phyloP scores from a whole-genome alignment of 1,140 invertebrate species.

The Heliothis subflexa region DNA sequence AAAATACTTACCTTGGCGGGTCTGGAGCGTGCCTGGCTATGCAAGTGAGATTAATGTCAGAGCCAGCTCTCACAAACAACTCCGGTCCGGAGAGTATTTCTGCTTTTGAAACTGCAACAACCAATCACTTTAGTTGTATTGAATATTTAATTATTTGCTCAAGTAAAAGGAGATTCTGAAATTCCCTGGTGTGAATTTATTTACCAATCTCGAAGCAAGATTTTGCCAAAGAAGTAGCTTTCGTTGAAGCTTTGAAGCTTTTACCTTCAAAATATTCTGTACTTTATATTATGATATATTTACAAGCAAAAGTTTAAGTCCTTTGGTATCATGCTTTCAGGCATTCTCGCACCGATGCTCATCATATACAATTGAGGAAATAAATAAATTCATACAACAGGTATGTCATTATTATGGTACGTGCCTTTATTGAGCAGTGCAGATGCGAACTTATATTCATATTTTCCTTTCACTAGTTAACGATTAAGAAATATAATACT shows the following conservation, averaged over 20 bases:
- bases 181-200: conserved; percentile 14
- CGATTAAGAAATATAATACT: background rate
- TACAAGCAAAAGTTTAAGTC: background rate
- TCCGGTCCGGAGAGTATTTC: conserved; percentile 94
- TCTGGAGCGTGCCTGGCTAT: conserved; percentile 94
- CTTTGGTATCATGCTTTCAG: too few species aligned
- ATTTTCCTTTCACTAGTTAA: too few species aligned
- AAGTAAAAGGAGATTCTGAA: background rate
- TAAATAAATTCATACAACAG: too few species aligned
- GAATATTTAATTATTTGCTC: conserved; percentile 15
- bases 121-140: conserved; percentile 33
- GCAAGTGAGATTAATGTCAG: conserved; percentile 96
- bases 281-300: conserved; percentile 15
- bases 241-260: background rate
- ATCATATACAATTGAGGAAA: too few species aligned
- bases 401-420: background rate
- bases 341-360: too few species aligned
- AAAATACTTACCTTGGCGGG: conserved; percentile 88
- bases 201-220: background rate
- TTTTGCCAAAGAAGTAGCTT: conserved; percentile 6
- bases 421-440: background rate
- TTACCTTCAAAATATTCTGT: too few species aligned
- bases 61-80: conserved; percentile 94
- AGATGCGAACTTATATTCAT: too few species aligned
- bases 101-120: conserved; percentile 94